Base-by-base conservation (phyloP, 37 sponge, comb jelly and placozoan species). In the Petrosia ficiformis region DNA sequence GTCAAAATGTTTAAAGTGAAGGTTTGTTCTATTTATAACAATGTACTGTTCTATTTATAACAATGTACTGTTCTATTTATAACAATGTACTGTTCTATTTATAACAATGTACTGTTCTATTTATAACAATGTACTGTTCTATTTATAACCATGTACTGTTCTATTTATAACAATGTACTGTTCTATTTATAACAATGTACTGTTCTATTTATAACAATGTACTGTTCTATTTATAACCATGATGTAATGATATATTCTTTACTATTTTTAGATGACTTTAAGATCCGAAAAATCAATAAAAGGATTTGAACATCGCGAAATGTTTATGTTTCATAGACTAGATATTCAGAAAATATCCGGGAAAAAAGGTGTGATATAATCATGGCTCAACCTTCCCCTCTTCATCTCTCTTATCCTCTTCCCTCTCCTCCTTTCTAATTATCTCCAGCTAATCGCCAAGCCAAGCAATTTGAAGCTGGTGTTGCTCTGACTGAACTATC, bases 271-370 rank as follows among this genome's bases (percentile, higher is more conserved):
- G 93, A 26, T 85, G 75, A 61, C 28, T 37, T 66, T 86, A 4
- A 91, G 85, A 79, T 42, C 24, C 22, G 92, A 91, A 43, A 86
- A 82, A 65, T 65, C 80, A 1, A 40, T 42, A 57, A 75, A 79
- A 48, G 37, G 44, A 4, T 74, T 79, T 22, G 76, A 79, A 3
- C 75, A 86, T 72, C 44, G 68, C 22, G 71, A 86, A 35, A 22
- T 39, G 31, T 82, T 75, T 70, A 86, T 91, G 83, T 52, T 91
- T 2, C 83, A 91, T 43, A 39, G 83, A 37, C 40, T 91, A 5
- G 84, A 86, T 74, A 52, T 91, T 8, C 92, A 91, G 92, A 85
- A 78, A 76, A 71, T 84, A 28, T 58, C 77, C 4, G 86, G 86
- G n/a, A 89, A 89, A 68, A 89, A 89, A 39, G 37, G 80, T 80